A percentile compares a stretch with the other conserved stretches of the same genome.
phyloP scores from a whole-genome alignment of 2,888 invertebrate genomes.

The Limnephilus auricula region DNA sequence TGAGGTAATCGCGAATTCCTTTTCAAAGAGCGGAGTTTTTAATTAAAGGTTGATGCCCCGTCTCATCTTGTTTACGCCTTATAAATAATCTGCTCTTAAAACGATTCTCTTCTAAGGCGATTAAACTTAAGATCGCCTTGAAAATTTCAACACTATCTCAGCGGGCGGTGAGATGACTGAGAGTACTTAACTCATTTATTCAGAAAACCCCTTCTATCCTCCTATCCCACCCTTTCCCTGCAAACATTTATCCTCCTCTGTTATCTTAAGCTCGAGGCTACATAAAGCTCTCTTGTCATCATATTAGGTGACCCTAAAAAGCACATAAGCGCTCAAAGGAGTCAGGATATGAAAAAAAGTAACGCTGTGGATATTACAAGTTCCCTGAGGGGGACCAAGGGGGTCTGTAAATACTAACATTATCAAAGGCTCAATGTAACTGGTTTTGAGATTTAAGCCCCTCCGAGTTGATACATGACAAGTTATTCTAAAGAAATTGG shows the following conservation, averaged over 20 bases:
- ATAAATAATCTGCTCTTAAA: slow-evolving; percentile 49
- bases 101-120: slow-evolving; percentile 55
- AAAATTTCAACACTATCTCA: slow-evolving; percentile 64
- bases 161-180: slow-evolving; percentile 56
- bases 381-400: slow-evolving; percentile 14
- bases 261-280: slow-evolving; percentile 57
- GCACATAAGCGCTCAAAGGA: slow-evolving; percentile 63
- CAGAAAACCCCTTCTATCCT: slow-evolving; percentile 53
- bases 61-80: slow-evolving; percentile 29
- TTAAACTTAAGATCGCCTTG: slow-evolving; percentile 64
- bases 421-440: slow-evolving; percentile 59
- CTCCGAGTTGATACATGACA: slow-evolving; percentile 4
- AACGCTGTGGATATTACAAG: slow-evolving; percentile 53
- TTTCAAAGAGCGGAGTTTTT: background rate
- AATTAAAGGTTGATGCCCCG: slow-evolving; percentile 42
- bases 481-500: slow-evolving; percentile 24
- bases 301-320: slow-evolving; percentile 66
- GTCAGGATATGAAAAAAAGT: slow-evolving; percentile 65
- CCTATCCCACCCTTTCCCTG: slow-evolving; percentile 16
- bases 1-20: background rate
- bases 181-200: slow-evolving; percentile 62
- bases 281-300: slow-evolving; percentile 64
- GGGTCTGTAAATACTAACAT: slow-evolving; percentile 59
- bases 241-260: slow-evolving; percentile 62
- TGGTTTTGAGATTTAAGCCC: slow-evolving; percentile 53